Evolutionary conservation across 2,888 invertebrate genomes (phyloP).

Genomic region (Euclidia mi): DNA sequence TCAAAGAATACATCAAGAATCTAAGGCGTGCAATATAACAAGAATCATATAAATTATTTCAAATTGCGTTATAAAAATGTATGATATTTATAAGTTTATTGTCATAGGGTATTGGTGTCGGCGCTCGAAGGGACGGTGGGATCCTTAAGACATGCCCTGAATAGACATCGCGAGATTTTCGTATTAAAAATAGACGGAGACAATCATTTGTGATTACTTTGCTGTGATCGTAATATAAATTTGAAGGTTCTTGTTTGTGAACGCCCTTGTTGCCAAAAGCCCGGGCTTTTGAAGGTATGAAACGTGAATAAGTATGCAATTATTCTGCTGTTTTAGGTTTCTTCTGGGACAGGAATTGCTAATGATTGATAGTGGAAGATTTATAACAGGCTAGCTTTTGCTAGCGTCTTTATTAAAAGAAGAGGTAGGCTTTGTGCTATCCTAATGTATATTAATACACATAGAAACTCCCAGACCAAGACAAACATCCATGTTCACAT

Average conservation of each 20-base stretch:
- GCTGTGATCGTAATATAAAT: conserved; percentile 57
- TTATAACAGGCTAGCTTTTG: too few relatives aligned
- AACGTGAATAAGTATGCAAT: conserved; percentile 13
- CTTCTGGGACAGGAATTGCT: not conserved
- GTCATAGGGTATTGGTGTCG: conserved; percentile 67
- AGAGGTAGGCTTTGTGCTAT: too few relatives aligned
- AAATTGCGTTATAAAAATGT: conserved; percentile 80
- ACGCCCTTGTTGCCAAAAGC: conserved; percentile 15
- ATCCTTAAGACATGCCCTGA: conserved; percentile 66
- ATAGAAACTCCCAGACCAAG: too few relatives aligned
- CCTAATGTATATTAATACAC: too few relatives aligned
- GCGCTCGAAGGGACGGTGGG: conserved; percentile 47
- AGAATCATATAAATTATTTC: conserved; percentile 67
- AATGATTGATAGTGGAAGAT: too few relatives aligned
- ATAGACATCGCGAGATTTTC: conserved; percentile 71
- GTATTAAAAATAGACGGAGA: conserved; percentile 67
- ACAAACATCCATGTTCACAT: too few relatives aligned
- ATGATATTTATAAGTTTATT: conserved; percentile 79
- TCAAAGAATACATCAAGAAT: conserved; percentile 36
- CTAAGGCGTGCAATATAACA: conserved; percentile 36
- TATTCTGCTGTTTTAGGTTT: not conserved
- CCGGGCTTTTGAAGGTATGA: conserved; percentile 19
- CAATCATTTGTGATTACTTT: conserved; percentile 59
- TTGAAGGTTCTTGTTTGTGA: conserved; percentile 39
- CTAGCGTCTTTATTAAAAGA: too few relatives aligned